Evolutionary conservation across 1,140 invertebrate genomes (phyloP).

Genomic region (Drosophila ambigua): DNA sequence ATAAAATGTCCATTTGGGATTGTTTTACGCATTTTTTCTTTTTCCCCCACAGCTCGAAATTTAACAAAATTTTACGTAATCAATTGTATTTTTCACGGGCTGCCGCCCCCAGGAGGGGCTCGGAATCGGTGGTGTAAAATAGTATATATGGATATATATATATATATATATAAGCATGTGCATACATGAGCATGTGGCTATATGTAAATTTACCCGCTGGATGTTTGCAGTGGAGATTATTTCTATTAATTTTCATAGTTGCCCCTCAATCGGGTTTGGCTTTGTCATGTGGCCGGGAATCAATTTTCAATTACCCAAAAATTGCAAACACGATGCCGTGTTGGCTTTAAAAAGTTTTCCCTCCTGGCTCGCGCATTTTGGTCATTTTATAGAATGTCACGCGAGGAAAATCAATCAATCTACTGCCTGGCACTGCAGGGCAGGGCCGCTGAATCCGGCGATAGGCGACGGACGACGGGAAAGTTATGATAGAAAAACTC

Average conservation of each 20-base stretch:
- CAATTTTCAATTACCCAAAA: slow-evolving; percentile 72
- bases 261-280: slow-evolving; percentile 24
- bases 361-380: slow-evolving; percentile 25
- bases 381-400: slow-evolving; percentile 71
- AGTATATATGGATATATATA: background rate
- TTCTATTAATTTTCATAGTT: slow-evolving; percentile 65
- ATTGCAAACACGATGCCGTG: slow-evolving; percentile 52
- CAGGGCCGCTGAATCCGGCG: no score
- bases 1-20: slow-evolving; percentile 49
- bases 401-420: slow-evolving; percentile 67
- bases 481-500: slow-evolving; percentile 43
- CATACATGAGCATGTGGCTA: background rate
- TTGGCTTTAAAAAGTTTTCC: slow-evolving; percentile 59
- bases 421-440: background rate
- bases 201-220: slow-evolving; percentile 45
- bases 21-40: background rate
- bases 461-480: no score
- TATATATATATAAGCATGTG: no score
- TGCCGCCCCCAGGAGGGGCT: background rate
- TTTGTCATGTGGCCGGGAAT: slow-evolving; percentile 52
- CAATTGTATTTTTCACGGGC: slow-evolving; percentile 42
- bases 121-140: no score
- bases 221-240: slow-evolving; percentile 52
- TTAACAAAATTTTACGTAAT: slow-evolving; percentile 46
- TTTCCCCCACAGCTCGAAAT: slow-evolving; percentile 23